A percentile compares a stretch with the other conserved stretches of the same genome.
Evolutionary conservation across 2,797 vertebrate species (phyloP).

Genomic region (Spinus olivaceus): DNA sequence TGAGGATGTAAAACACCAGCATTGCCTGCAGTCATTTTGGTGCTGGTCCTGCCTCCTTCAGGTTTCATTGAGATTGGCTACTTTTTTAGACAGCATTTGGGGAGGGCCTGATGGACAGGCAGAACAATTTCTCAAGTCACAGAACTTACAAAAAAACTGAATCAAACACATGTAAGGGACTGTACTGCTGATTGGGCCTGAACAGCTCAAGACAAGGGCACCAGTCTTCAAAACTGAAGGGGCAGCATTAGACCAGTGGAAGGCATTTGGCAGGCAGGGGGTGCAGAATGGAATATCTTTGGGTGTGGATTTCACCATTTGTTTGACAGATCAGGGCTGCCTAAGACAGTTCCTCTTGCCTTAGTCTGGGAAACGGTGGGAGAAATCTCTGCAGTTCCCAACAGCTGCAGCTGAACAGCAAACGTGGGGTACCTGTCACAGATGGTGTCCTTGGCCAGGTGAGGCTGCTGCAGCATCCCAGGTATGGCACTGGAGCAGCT

Average conservation of each 20-base stretch:
- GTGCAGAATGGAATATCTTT: not conserved
- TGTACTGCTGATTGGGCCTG: not conserved
- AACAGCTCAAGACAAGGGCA: not conserved
- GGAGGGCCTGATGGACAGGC: not conserved
- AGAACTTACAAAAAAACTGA: not conserved
- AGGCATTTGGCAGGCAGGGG: not conserved
- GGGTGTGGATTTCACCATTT: not conserved
- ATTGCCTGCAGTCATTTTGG: not conserved
- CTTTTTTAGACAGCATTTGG: not conserved
- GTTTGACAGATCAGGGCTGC: not conserved
- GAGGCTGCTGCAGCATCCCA: not conserved
- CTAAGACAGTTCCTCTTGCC: not conserved
- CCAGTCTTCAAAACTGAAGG: not conserved
- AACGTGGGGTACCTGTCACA: accelerated
- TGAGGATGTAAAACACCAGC: not conserved
- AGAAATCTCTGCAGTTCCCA: no score
- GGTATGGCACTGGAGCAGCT: not conserved
- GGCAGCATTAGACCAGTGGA: not conserved
- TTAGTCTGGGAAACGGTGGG: no score
- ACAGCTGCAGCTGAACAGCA: not conserved
- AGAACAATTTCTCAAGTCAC: not conserved
- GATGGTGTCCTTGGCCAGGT: not conserved
- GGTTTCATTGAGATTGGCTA: not conserved
- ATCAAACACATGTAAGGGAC: not conserved
- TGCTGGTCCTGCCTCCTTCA: not conserved